A percentile compares a stretch with the other conserved stretches of the same genome.
These are phyloP conservation scores for Chouioia cunea DNA, from an alignment of 2,888 invertebrate species.

Conservation along the genomic window DNA sequence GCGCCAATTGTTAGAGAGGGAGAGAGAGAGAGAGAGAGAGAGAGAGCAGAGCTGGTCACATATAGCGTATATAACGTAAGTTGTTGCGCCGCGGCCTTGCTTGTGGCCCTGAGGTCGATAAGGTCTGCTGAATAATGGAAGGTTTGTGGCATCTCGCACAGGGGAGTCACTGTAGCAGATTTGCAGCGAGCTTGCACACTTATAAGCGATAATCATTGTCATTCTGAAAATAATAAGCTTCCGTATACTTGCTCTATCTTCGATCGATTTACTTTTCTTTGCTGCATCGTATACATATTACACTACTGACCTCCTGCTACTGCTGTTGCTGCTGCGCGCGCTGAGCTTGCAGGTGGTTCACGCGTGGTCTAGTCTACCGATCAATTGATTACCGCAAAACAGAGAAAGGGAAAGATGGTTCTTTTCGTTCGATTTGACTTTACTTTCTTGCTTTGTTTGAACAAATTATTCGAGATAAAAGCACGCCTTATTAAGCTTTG, in stretches of 20 bases:
- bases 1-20: slow-evolving; percentile 47
- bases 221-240: slow-evolving; percentile 10
- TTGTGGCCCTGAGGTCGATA: slow-evolving; percentile 54
- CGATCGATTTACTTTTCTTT: slow-evolving; percentile 22
- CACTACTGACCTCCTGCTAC: too few species aligned
- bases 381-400: too few species aligned
- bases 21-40: neutral
- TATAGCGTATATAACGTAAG: neutral
- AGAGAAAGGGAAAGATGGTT: too few species aligned
- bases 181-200: slow-evolving; percentile 1
- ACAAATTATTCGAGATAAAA: too few species aligned
- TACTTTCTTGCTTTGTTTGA: too few species aligned
- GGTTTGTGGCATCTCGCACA: slow-evolving; percentile 54
- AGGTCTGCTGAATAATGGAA: slow-evolving; percentile 57
- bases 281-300: neutral
- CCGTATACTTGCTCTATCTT: neutral
- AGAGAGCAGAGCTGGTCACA: neutral
- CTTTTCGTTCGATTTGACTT: too few species aligned
- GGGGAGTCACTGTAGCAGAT: slow-evolving; percentile 42
- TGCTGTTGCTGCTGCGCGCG: too few species aligned
- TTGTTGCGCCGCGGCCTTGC: slow-evolving; percentile 41
- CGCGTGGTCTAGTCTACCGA: too few species aligned
- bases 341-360: too few species aligned
- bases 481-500: too few species aligned
- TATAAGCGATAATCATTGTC: neutral